Base-by-base conservation (phyloP, 2,888 invertebrate species). In the Germaria angustata region DNA sequence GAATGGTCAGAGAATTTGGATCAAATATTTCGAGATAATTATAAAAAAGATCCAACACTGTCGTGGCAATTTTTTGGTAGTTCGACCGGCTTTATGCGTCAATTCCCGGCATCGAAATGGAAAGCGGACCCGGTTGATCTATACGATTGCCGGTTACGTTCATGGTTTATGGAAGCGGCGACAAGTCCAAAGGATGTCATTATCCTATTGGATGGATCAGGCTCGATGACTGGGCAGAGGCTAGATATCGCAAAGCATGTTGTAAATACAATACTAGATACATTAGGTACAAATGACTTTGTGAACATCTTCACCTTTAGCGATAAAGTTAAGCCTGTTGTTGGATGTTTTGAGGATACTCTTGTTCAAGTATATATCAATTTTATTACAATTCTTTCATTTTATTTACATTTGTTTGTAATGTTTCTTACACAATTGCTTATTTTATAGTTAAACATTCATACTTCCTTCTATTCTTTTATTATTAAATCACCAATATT, bases 31-130 rank as follows among this genome's bases (percentile, higher is more conserved):
- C 94, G 94, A 85, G 94, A 95, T 88, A 98, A 98, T 91, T 96
- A 95, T 89, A 94, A 95, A 89, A 93, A 94, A 79, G 97, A 98
- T 91, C 96, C 96, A 15, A 95, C 96, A 3, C 92, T 98, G 49
- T 96, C 97, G 4, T 99, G 99, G 98, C 99, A 99, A 92, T 99
- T 98, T 91, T 99, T 99, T 91, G 99, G 99, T 84, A 98, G 98
- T 90, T 95, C 98, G 39, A 96, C 97, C 17, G 99, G 99, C 46
- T 99, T 99, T 91, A 97, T 99, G 94, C 93, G 99, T 87, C 97
- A 98, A 90, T 99, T 96, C 92, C 99, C 99, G 92, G 96, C 96
- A 55, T 94, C 95, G 92, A 94, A 94, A 88, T 96, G 96, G 96
- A 93, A 93, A 85, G 94, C 94, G 86, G 94, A 95, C 87, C 95